A percentile compares a stretch with the other conserved stretches of the same genome.
phyloP scores from a whole-genome alignment of 2,888 invertebrate species.

The Amitus sp. region DNA sequence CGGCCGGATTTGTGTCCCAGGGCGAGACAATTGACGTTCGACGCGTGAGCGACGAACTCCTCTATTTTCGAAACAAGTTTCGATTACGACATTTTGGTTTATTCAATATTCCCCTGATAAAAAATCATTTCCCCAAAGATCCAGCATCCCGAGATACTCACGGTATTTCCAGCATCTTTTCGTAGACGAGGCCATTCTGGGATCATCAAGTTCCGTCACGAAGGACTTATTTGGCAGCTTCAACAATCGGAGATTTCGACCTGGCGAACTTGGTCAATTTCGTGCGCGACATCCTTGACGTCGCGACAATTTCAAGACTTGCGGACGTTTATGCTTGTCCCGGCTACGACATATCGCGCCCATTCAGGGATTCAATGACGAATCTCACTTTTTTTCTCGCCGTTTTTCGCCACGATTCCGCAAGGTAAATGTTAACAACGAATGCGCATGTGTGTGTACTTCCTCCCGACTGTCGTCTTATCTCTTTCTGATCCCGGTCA shows the following conservation, averaged over 20 bases:
- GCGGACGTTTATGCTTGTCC: slow-evolving; percentile 10
- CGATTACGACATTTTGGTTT: background rate
- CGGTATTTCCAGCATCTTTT: slow-evolving; percentile 87
- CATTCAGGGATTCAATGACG: background rate
- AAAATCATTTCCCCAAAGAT: no score
- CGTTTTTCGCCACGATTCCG: background rate
- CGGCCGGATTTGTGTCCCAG: slow-evolving; percentile 91
- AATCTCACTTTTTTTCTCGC: background rate
- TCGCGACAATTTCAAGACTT: slow-evolving; percentile 4
- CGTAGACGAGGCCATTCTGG: slow-evolving; percentile 66
- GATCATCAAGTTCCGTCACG: slow-evolving; percentile 48
- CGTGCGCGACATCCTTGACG: slow-evolving; percentile 47
- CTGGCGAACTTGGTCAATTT: slow-evolving; percentile 49
- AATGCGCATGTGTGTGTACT: background rate
- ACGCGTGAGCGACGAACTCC: slow-evolving; percentile 88
- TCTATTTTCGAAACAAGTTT: slow-evolving; percentile 66
- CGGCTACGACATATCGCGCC: background rate
- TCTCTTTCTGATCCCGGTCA: background rate
- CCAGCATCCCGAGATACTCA: slow-evolving; percentile 69
- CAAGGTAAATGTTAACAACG: background rate
- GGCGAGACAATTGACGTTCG: slow-evolving; percentile 88
- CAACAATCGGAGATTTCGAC: slow-evolving; percentile 52
- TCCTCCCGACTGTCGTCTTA: background rate
- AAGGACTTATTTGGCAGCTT: slow-evolving; percentile 62
- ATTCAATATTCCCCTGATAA: no score